Evolutionary conservation across 53 echinoderm and acorn worm species (phyloP).

Genomic region (Holothuria leucospilota): DNA sequence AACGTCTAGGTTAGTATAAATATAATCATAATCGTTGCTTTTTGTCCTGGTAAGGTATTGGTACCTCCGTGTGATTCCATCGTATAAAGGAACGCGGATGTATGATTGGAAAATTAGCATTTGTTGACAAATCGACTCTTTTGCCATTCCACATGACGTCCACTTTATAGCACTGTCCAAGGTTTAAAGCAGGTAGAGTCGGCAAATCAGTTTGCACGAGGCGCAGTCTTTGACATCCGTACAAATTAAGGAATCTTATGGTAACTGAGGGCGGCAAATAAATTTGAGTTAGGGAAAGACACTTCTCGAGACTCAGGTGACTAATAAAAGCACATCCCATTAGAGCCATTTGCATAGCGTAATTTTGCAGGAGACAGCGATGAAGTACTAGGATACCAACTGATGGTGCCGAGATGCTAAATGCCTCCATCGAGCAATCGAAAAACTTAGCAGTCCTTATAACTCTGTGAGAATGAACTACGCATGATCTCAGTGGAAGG

Average conservation of each 20-base stretch:
- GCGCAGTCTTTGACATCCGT: conserved; percentile 75
- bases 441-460: conserved; percentile 76
- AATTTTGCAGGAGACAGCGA: conserved; percentile 86
- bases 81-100: conserved; percentile 77
- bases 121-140: conserved; percentile 61
- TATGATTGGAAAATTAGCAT: conserved; percentile 67
- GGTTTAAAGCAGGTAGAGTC: conserved; percentile 67
- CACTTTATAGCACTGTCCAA: conserved; percentile 81
- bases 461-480: conserved; percentile 75
- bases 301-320: conserved; percentile 89
- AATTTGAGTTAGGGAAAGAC: conserved; percentile 70
- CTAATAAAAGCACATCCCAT: conserved; percentile 76
- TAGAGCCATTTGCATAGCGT: conserved; percentile 82
- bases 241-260: conserved; percentile 84
- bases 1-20: too few relatives aligned
- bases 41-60: conserved; percentile 47
- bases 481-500: conserved; percentile 78
- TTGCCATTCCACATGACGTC: conserved; percentile 61
- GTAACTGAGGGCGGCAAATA: conserved; percentile 60
- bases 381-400: conserved; percentile 78
- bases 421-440: conserved; percentile 83
- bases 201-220: conserved; percentile 70
- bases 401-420: conserved; percentile 78
- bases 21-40: too few relatives aligned
- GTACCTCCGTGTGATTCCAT: conserved; percentile 87